Base-by-base conservation (phyloP, 2,113 vertebrate genomes). In the Ornithorhynchus anatinus region DNA sequence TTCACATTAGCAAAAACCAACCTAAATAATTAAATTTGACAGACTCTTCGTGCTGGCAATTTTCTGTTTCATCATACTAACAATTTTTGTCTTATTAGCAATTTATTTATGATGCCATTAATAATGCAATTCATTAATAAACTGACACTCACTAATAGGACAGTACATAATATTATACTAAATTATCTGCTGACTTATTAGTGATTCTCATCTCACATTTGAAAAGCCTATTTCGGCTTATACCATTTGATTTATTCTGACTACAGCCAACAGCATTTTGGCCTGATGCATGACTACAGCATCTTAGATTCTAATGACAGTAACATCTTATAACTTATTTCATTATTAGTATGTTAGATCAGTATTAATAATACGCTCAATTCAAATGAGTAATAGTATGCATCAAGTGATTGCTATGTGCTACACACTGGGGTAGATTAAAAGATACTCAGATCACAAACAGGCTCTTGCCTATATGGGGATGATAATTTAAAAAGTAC, bases 1-100 rank as follows among this genome's bases (percentile, higher is more conserved):
- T 33, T 81, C 11, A 60, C 7, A 64, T 36, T 79, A 22, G 37
- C 84, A 62, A 71, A 87, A 50, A 4, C 1, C n/a, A 53, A 73
- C 85, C 17, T 57, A 29, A 27, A 11, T 81, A 86, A 85, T 86
- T 85, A 74, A 74, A 80, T 87, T 77, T 84, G 72, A 87, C 67
- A 86, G 5, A 37, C 27, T 83, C 45, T 79, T 47, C 37, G 37
- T 82, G 74, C 22, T 82, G 75, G 29, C 57, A 87, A 83, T 83
- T 80, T 89, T 73, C 35, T 72, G 7, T 69, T 87, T 88, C 60
- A 79, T 75, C 35, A 74, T 48, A 29, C 14, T 65, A 85, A 81
- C 52, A 81, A 39, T 59, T 88, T 88, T 82, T 79, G 31, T 83
- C 56, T 79, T 82, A 43, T 79, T 80, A 81, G 52, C 19, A 79